Base-by-base conservation (phyloP, 1,140 invertebrate genomes). In the Battus philenor region DNA sequence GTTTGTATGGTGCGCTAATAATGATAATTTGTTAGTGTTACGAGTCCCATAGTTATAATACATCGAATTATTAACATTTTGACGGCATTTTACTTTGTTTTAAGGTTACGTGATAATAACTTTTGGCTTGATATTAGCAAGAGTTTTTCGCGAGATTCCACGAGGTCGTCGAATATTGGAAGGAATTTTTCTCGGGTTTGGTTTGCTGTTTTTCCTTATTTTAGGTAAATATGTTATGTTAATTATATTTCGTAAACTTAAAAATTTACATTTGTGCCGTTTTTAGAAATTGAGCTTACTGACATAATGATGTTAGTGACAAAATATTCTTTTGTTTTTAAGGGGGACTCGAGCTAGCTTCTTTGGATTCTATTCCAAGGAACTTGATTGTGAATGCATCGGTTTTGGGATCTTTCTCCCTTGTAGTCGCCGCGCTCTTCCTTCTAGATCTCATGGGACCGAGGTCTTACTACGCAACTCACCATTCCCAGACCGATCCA, bases 21-120 rank as follows among this genome's bases (percentile, higher is more conserved):
- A n/a, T n/a, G n/a, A n/a, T n/a, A n/a, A n/a, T n/a, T n/a, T n/a
- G n/a, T n/a, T n/a, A n/a, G n/a, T n/a, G n/a, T n/a, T n/a, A n/a
- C n/a, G n/a, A n/a, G n/a, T n/a, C n/a, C n/a, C n/a, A n/a, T n/a
- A n/a, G n/a, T n/a, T n/a, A n/a, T n/a, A n/a, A n/a, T n/a, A n/a
- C n/a, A n/a, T n/a, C n/a, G n/a, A n/a, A n/a, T n/a, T n/a, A n/a
- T n/a, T n/a, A n/a, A n/a, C n/a, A n/a, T n/a, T n/a, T n/a, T n/a
- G n/a, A n/a, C n/a, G n/a, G n/a, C n/a, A n/a, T n/a, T 20, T 20
- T 20, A 20, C 6, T 20, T 20, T 20, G 6, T 48, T 62, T 66
- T 43, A 0, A 78, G 90, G 91, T 59, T 94, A 92, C 76, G 75
- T 91, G 58, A 91, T 94, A 46, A 90, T 93, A 57, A 92, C 90